Conservation (phyloP, 2,888 invertebrate species). For the Lochmaea crataegi region DNA sequence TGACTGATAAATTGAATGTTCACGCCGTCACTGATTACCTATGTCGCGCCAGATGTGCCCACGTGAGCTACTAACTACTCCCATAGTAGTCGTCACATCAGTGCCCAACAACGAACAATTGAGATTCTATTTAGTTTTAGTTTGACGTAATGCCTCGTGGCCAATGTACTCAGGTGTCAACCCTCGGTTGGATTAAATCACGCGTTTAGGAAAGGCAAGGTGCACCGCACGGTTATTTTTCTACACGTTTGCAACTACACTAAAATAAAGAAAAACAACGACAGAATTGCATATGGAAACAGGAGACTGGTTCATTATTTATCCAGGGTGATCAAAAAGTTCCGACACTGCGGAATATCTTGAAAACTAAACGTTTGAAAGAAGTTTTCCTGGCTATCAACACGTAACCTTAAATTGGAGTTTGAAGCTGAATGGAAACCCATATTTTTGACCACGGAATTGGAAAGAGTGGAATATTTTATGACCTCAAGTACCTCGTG, state of each 20-base stretch:
- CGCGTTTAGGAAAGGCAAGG: slow-evolving; percentile 57
- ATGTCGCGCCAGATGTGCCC: slow-evolving; percentile 63
- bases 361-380: no score
- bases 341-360: no score
- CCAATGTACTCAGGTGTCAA: slow-evolving; percentile 67
- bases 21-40: slow-evolving; percentile 30
- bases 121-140: slow-evolving; percentile 63
- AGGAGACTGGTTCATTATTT: no score
- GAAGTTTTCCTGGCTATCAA: no score
- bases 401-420: no score
- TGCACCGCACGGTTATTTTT: slow-evolving; percentile 46
- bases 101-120: slow-evolving; percentile 58
- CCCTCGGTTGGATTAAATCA: slow-evolving; percentile 65
- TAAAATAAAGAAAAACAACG: not conserved
- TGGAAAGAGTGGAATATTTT: no score
- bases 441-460: no score
- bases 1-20: not conserved
- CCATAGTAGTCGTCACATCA: slow-evolving; percentile 49
- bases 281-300: not conserved
- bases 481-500: no score
- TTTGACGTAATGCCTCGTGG: slow-evolving; percentile 62
- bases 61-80: slow-evolving; percentile 54
- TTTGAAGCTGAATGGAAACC: no score
- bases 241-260: slow-evolving; percentile 13
- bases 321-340: no score